These are phyloP conservation scores for Drosophila nr. perissopoda DNA, from an alignment of 2,888 invertebrate species.

Conservation along the genomic window DNA sequence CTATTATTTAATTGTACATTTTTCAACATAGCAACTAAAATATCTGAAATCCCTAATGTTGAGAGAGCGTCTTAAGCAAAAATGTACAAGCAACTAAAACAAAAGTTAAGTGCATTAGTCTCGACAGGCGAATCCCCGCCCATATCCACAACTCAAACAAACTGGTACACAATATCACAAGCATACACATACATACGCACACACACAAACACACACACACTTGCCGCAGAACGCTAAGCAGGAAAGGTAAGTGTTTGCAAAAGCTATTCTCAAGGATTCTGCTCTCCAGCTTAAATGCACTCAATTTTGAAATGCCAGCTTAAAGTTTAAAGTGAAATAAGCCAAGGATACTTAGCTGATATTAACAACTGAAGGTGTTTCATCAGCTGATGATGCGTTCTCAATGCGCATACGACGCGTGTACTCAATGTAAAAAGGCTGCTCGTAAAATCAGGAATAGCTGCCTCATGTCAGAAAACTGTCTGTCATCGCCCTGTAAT, in stretches of 20 bases:
- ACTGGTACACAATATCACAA: background rate
- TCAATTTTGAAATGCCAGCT: conserved; percentile 31
- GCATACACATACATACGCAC: background rate
- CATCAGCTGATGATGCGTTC: conserved; percentile 5
- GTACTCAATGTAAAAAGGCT: conserved; percentile 38
- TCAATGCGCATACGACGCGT: conserved; percentile 15
- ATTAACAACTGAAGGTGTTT: conserved; percentile 18
- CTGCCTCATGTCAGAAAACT: conserved; percentile 35
- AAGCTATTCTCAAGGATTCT: conserved; percentile 21
- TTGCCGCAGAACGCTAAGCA: background rate
- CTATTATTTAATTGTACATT: background rate
- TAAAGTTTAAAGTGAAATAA: conserved; percentile 25
- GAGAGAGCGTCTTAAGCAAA: conserved; percentile 13
- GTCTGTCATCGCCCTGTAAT: conserved; percentile 57
- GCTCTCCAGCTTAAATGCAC: conserved; percentile 11
- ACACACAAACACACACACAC: background rate
- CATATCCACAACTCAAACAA: background rate
- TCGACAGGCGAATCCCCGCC: background rate
- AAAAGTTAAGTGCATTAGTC: conserved; percentile 48
- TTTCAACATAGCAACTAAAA: background rate
- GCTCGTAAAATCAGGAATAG: conserved; percentile 42
- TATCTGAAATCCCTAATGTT: background rate
- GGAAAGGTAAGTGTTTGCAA: conserved; percentile 8
- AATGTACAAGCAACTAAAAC: conserved; percentile 14
- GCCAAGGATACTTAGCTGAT: conserved; percentile 25